Conservation (phyloP, 2,797 vertebrate genomes). For the Tokudaia tokunoshimensis region DNA sequence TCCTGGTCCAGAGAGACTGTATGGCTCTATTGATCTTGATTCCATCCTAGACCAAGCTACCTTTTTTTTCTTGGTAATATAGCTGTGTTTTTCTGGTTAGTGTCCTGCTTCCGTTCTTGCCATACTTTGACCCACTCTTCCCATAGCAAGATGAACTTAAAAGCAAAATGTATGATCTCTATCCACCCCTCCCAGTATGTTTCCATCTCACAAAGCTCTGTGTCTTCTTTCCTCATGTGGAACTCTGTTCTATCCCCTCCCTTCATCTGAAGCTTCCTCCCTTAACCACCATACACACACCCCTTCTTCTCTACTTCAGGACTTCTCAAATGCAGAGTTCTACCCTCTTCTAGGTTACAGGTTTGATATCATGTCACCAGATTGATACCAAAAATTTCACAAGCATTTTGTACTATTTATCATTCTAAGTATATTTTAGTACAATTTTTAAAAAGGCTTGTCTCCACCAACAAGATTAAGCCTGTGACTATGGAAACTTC, state of each 20-base stretch:
- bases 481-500: neutral
- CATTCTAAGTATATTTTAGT: neutral
- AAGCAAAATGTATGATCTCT: neutral
- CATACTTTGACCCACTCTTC: neutral
- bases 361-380: neutral
- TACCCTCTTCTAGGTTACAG: neutral
- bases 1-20: neutral
- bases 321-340: neutral
- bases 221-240: neutral
- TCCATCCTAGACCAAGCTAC: too few species aligned
- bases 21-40: neutral
- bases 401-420: neutral
- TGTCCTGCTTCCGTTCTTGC: neutral
- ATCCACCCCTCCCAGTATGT: neutral
- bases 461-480: neutral
- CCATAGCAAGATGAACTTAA: neutral
- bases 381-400: neutral
- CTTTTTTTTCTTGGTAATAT: neutral
- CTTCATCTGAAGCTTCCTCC: neutral
- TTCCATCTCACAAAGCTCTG: neutral
- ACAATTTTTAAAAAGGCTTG: neutral
- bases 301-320: neutral
- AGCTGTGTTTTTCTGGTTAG: neutral
- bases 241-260: accelerated
- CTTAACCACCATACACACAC: neutral